A percentile compares a stretch with the other conserved stretches of the same genome.
phyloP scores from a whole-genome alignment of 35 echinoderm and acorn worm genomes.

The Ophiothrix spiculata region DNA sequence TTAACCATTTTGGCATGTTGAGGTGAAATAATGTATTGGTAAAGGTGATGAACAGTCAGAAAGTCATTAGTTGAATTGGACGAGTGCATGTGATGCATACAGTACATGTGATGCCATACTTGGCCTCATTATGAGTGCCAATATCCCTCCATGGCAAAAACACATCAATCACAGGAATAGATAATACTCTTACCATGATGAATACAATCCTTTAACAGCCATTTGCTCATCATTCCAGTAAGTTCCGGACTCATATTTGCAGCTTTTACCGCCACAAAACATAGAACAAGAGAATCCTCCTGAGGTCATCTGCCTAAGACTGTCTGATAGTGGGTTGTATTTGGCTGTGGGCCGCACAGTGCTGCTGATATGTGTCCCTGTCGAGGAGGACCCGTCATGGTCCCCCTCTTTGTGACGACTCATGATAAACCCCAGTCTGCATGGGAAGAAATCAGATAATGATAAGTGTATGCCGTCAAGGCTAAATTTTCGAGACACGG shows the following conservation, averaged over 20 bases:
- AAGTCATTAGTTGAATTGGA: no score
- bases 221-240: conserved; percentile 71
- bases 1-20: no score
- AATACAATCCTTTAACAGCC: conserved; percentile 89
- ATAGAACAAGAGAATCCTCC: conserved; percentile 78
- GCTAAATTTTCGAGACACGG: no score
- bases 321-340: conserved; percentile 71
- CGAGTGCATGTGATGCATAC: no score
- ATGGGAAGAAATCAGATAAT: no score
- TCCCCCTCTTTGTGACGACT: conserved; percentile 1
- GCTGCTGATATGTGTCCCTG: conserved; percentile 76
- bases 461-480: no score
- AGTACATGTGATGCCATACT: no score
- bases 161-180: no score
- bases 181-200: conserved; percentile 72
- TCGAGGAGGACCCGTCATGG: neutral
- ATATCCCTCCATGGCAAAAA: neutral
- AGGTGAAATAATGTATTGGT: no score
- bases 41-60: no score
- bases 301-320: conserved; percentile 63
- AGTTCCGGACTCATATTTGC: conserved; percentile 81
- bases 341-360: conserved; percentile 75
- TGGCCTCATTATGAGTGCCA: no score
- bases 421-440: neutral
- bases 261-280: conserved; percentile 94